Conservation (phyloP, 2,113 vertebrate species). For the Heteronetta atricapilla region DNA sequence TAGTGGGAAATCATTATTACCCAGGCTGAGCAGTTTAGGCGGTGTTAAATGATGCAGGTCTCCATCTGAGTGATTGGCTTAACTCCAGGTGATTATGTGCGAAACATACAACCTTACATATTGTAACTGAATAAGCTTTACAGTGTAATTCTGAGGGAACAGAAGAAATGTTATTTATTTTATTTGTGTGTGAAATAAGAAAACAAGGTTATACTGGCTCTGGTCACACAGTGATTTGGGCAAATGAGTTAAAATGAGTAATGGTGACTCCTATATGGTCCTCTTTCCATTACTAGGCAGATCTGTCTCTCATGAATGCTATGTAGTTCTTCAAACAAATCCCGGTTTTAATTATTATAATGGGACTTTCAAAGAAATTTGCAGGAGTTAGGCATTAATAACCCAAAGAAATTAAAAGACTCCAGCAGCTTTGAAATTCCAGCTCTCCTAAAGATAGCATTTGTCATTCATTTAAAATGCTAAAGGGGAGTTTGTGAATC, state of each 20-base stretch:
- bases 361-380: slow-evolving; percentile 25
- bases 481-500: background rate
- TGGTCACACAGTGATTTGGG: background rate
- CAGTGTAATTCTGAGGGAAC: background rate
- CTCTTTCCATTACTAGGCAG: background rate
- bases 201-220: background rate
- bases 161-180: background rate
- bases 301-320: background rate
- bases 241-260: background rate
- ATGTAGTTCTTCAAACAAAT: background rate
- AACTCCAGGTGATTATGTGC: background rate
- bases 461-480: background rate
- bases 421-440: slow-evolving; percentile 4
- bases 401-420: background rate
- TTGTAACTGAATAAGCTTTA: slow-evolving; percentile 2
- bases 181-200: background rate
- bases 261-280: rapidly evolving
- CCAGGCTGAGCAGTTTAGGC: background rate
- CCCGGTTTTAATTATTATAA: slow-evolving; percentile 6
- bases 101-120: background rate
- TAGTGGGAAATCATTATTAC: background rate
- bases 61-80: background rate
- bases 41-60: background rate
- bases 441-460: background rate
- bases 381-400: background rate